Evolutionary conservation across 2,113 vertebrate species (phyloP).

Genomic region (Prolemur simus): DNA sequence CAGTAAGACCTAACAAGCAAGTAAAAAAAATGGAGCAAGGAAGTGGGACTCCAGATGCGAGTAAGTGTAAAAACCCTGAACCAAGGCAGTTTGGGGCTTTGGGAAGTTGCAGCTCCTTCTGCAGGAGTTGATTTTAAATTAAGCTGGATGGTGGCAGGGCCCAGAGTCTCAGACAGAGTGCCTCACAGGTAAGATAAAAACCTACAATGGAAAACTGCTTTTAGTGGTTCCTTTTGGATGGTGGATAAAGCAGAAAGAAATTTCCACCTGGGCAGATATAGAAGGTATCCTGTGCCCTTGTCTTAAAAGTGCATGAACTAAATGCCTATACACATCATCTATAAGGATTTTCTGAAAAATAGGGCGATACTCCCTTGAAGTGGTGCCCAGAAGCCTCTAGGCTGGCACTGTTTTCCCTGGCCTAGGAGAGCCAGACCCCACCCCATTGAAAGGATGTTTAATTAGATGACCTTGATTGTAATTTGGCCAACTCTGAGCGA

Average conservation of each 20-base stretch:
- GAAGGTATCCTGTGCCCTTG: background rate
- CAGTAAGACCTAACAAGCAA: background rate
- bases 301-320: background rate
- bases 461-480: background rate
- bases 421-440: background rate
- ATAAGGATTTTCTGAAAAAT: background rate
- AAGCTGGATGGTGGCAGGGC: background rate
- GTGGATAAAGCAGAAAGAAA: background rate
- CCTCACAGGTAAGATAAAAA: background rate
- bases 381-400: background rate
- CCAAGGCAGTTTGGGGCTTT: background rate
- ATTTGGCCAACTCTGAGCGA: background rate
- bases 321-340: background rate
- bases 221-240: background rate
- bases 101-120: background rate
- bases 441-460: background rate
- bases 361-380: background rate
- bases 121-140: background rate
- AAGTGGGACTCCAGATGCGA: background rate
- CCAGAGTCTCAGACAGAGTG: background rate
- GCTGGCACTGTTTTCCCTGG: background rate
- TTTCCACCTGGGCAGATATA: background rate
- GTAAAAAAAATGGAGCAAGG: background rate
- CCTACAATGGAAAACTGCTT: background rate
- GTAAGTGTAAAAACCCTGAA: background rate